Evolutionary conservation across 1,140 invertebrate species (phyloP).

Genomic region (Musca vetustissima): DNA sequence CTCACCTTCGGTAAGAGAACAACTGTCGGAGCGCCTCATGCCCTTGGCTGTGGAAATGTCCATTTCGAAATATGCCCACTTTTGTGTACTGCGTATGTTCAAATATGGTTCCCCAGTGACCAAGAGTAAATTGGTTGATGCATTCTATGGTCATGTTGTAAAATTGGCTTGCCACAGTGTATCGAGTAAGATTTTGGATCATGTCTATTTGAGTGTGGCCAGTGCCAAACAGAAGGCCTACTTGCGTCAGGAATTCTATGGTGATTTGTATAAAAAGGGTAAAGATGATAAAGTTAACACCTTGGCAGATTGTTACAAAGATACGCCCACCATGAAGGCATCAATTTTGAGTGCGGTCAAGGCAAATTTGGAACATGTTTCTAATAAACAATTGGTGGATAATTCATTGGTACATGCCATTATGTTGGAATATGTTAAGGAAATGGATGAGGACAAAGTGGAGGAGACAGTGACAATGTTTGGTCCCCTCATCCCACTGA

Average conservation of each 20-base stretch:
- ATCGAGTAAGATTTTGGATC: slow-evolving; percentile 69
- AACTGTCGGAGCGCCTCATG: slow-evolving; percentile 72
- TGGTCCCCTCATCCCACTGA: slow-evolving; percentile 70
- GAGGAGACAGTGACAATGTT: slow-evolving; percentile 74
- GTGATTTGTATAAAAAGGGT: slow-evolving; percentile 69
- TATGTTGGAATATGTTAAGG: slow-evolving; percentile 76
- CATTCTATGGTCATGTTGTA: slow-evolving; percentile 75
- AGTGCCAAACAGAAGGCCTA: slow-evolving; percentile 63
- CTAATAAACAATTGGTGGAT: slow-evolving; percentile 73
- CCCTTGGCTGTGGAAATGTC: slow-evolving; percentile 70
- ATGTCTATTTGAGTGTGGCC: slow-evolving; percentile 67
- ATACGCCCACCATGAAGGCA: slow-evolving; percentile 66
- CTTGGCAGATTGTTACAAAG: slow-evolving; percentile 66
- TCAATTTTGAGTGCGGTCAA: slow-evolving; percentile 72
- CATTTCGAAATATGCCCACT: slow-evolving; percentile 85
- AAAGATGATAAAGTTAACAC: slow-evolving; percentile 42
- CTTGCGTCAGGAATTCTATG: slow-evolving; percentile 78
- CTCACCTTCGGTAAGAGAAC: slow-evolving; percentile 65
- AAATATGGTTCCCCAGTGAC: slow-evolving; percentile 76
- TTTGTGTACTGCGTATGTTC: slow-evolving; percentile 79
- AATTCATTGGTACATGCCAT: slow-evolving; percentile 74
- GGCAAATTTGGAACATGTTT: slow-evolving; percentile 66
- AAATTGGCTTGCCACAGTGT: slow-evolving; percentile 73
- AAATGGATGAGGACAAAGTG: slow-evolving; percentile 61
- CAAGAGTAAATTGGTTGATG: slow-evolving; percentile 68